Percentiles rank a stretch among this genome's conserved stretches.
Conservation (phyloP, 2,888 invertebrate species). For the Drosophila neutralis region DNA sequence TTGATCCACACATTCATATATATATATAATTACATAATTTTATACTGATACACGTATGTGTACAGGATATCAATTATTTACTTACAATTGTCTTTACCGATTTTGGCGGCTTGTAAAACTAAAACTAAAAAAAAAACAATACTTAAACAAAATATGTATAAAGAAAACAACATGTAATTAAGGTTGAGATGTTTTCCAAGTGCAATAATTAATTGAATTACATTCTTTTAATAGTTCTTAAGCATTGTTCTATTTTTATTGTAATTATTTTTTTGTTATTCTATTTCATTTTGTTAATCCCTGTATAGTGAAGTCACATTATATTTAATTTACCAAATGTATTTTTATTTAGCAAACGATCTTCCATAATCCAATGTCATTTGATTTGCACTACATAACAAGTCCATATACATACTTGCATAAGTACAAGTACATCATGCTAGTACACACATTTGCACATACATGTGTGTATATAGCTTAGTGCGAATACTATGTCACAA, state of each 20-base stretch:
- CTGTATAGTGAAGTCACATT: conserved; percentile 44
- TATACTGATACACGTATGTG: conserved; percentile 28
- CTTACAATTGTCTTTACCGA: conserved; percentile 17
- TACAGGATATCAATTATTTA: conserved; percentile 55
- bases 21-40: conserved; percentile 28
- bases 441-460: neutral
- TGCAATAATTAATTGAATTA: conserved; percentile 51
- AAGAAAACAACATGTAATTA: conserved; percentile 14
- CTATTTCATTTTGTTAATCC: conserved; percentile 33
- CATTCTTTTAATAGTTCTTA: conserved; percentile 46
- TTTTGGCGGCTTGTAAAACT: conserved; percentile 25
- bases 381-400: conserved; percentile 43
- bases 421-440: conserved; percentile 3
- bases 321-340: conserved; percentile 41
- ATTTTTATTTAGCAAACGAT: conserved; percentile 48
- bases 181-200: conserved; percentile 49
- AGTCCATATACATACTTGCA: conserved; percentile 16
- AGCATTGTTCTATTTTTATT: conserved; percentile 35
- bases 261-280: conserved; percentile 7
- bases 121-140: neutral
- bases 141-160: conserved; percentile 3
- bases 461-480: neutral
- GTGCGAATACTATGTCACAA: conserved; percentile 37
- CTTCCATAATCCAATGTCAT: conserved; percentile 36
- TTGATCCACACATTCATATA: conserved; percentile 21